Conservation (phyloP, 2,113 vertebrate species). For the Gobius niger region DNA sequence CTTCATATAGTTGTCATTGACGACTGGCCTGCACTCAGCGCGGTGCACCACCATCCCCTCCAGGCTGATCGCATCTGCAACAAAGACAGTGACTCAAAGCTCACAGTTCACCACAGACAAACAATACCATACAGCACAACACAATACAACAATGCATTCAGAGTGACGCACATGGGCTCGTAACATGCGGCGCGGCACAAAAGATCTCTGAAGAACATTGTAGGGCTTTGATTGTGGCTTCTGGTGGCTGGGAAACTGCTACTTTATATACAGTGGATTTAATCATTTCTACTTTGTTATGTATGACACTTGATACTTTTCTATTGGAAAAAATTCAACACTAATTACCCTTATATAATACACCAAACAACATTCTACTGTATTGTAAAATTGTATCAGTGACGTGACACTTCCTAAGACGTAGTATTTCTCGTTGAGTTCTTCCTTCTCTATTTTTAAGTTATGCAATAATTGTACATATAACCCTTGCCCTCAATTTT, state of each 20-base stretch:
- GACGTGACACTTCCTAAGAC: too few species aligned
- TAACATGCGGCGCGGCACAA: background rate
- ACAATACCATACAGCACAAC: background rate
- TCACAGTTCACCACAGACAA: constrained; percentile 17
- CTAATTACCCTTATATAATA: too few species aligned
- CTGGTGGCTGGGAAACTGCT: background rate
- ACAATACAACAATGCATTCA: background rate
- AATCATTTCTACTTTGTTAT: too few species aligned
- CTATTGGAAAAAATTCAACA: too few species aligned
- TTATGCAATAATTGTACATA: too few species aligned
- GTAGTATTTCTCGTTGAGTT: too few species aligned
- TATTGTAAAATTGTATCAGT: too few species aligned
- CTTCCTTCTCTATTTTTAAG: too few species aligned
- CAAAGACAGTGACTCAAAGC: constrained; percentile 46
- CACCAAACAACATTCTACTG: too few species aligned
- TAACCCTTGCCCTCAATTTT: too few species aligned
- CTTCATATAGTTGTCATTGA: constrained; percentile 73
- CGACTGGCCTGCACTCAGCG: constrained; percentile 68
- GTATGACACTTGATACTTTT: too few species aligned
- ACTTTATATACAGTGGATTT: background rate
- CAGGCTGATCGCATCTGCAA: constrained; percentile 63
- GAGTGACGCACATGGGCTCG: background rate
- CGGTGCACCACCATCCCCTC: constrained; percentile 72
- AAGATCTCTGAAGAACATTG: background rate
- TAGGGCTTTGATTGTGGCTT: background rate